Evolutionary conservation across 2,888 invertebrate species (phyloP), one percentile per base, ranked within the genome.

Genomic region (Drosophila prolongata): DNA sequence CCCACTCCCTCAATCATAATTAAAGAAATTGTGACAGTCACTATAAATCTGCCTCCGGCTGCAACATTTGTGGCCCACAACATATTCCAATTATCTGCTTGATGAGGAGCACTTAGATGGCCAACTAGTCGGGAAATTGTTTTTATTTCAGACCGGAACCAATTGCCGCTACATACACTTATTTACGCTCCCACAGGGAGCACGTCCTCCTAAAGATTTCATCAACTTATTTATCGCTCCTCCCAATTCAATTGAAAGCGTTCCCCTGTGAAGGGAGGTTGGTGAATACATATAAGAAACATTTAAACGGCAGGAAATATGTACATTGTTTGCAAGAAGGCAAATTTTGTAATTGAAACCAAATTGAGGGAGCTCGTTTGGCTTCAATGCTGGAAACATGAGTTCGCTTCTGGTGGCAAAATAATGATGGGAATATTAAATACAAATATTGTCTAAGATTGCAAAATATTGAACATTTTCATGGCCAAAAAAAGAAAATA

Each of bases 191-290:
- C 67, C 66, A 19, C n/a, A 47, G 58, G 58, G 42, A 68, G 37
- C 30, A 8, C 16, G 11, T 24, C 19, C 16, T 37, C 30, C 67
- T 68, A 35, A 43, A 70, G 56, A 56, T 61, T 56, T 50, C 55
- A 52, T 47, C 60, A 62, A 54, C 50, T 47, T 61, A 59, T 57
- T 72, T 59, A 70, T 67, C 67, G 52, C 61, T 43, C 16, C 30
- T 16, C 37, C 56, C 52, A 58, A 47, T 58, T 75, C 47, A 52
- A 78, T 79, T 69, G 52, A 46, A 44, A 43, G 38, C 37, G 44
- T 24, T 62, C 3, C 35, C 60, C 46, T 5, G 60, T 19, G 35
- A 4, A 58, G 42, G 34, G 24, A 6, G 35, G 14, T 0, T 16
- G 16, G 16, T 16, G 16, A 8, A 13, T 24, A 8, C 46, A 3